Percentiles rank a stretch among this genome's conserved stretches.
Evolutionary conservation across 2,797 vertebrate species (phyloP).

Genomic region (Notamacropus eugenii): DNA sequence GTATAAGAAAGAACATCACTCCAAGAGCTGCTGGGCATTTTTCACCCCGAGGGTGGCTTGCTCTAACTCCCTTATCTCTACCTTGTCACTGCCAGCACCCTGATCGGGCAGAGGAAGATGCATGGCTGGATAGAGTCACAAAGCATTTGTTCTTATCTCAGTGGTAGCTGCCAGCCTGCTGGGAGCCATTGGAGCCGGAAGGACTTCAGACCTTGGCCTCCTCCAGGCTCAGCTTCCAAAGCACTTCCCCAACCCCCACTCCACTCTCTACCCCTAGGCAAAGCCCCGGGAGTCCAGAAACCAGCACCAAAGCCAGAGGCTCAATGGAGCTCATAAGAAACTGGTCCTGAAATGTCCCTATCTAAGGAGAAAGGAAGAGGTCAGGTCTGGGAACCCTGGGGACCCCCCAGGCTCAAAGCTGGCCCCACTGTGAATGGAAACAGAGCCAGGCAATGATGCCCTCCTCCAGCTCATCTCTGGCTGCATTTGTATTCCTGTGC

Average conservation of each 20-base stretch:
- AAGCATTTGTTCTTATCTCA: background rate
- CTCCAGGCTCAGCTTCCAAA: background rate
- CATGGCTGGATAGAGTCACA: background rate
- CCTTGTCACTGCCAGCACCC: background rate
- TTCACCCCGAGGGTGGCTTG: background rate
- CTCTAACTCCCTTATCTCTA: background rate
- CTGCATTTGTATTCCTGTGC: constrained; percentile 79
- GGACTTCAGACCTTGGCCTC: background rate
- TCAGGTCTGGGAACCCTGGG: constrained; percentile 10
- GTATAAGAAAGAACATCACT: background rate
- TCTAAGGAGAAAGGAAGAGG: background rate
- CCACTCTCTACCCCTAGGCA: background rate
- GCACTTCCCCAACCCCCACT: accelerated
- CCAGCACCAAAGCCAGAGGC: too few species aligned
- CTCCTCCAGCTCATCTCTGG: constrained; percentile 50
- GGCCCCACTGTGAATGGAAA: constrained; percentile 9
- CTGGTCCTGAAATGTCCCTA: background rate
- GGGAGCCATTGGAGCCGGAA: background rate
- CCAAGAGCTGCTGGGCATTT: background rate
- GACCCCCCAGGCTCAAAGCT: background rate
- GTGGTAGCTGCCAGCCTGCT: background rate
- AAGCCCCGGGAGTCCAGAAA: background rate
- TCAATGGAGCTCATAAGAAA: background rate
- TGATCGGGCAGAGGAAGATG: background rate
- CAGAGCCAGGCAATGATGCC: background rate